Base-by-base conservation (phyloP, 2,888 invertebrate species). In the Carpatolechia fugitivella region DNA sequence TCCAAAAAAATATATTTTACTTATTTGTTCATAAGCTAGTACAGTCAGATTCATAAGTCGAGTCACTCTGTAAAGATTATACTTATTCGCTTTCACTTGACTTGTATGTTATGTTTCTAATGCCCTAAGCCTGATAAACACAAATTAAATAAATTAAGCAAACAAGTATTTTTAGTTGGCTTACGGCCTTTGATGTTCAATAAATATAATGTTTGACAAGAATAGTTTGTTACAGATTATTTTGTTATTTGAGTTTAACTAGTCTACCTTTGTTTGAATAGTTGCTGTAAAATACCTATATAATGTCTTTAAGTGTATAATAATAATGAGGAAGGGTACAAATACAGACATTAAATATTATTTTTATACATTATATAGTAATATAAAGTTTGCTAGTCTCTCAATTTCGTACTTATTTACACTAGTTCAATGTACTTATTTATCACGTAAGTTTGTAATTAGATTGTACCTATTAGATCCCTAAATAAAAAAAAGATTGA, bases 171-270 rank as follows among this genome's bases (percentile, higher is more conserved):
- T 24, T 24, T 24, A 24, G 24, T 24, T 24, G 35, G 4, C 13
- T 35, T 35, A n/a, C 1, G 35, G n/a, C 11, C 13, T 10, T 35
- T 10, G n/a, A 10, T n/a, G n/a, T n/a, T 35, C 13, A n/a, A 35
- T n/a, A 35, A 35, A 35, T n/a, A n/a, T n/a, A 1, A 11, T 11
- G 35, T 35, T 35, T 35, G 35, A 6, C 7, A 31, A 31, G 31
- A 7, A 14, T 35, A 13, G n/a, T 35, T 6, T 36, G 7, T 40
- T 10, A 8, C 16, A 18, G 2, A 7, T 24, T 44, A 10, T 29
- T 29, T 44, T n/a, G 13, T 44, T 44, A 3, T 13, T 44, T 44
- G 44, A 44, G 44, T 44, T 44, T 29, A n/a, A 44, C 44, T 44
- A 44, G 44, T 44, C 44, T 29, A 24, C 24, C 13, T 7, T 44